Conservation (phyloP, 2,797 vertebrate genomes). For the Steatocranus sp. region DNA sequence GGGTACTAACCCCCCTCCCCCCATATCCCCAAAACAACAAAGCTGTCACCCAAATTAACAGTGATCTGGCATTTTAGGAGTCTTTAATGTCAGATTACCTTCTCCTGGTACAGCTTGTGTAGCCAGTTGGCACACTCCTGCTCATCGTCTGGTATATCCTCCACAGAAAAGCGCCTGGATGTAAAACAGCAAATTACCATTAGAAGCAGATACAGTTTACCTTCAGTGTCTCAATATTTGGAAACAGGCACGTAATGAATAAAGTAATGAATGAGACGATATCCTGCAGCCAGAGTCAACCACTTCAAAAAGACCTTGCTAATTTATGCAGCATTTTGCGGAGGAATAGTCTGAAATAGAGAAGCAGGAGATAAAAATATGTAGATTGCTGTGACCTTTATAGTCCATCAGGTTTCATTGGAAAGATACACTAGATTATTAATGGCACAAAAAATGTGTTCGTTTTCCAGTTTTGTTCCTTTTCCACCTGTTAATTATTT, state of each 20-base stretch:
- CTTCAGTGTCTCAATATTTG: background rate
- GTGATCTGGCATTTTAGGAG: background rate
- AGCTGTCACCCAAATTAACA: background rate
- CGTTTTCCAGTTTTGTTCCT: background rate
- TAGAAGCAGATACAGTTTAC: background rate
- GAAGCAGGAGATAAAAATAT: background rate
- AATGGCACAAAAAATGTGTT: background rate
- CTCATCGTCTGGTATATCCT: conserved; percentile 92
- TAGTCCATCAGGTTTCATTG: background rate
- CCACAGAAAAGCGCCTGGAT: conserved; percentile 88
- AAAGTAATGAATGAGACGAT: background rate
- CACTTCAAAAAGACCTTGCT: background rate
- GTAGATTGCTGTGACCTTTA: background rate
- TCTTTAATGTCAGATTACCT: conserved; percentile 71
- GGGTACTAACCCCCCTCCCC: background rate
- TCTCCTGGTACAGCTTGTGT: conserved; percentile 97
- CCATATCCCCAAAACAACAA: background rate
- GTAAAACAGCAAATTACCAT: background rate
- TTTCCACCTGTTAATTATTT: background rate
- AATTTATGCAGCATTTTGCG: background rate
- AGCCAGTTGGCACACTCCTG: conserved; percentile 92
- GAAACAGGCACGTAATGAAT: background rate
- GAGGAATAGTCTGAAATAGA: background rate
- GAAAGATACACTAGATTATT: background rate
- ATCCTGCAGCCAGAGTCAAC: background rate